Conservation (phyloP, 2,797 vertebrate genomes). For the Chelidonichthys spinosus region DNA sequence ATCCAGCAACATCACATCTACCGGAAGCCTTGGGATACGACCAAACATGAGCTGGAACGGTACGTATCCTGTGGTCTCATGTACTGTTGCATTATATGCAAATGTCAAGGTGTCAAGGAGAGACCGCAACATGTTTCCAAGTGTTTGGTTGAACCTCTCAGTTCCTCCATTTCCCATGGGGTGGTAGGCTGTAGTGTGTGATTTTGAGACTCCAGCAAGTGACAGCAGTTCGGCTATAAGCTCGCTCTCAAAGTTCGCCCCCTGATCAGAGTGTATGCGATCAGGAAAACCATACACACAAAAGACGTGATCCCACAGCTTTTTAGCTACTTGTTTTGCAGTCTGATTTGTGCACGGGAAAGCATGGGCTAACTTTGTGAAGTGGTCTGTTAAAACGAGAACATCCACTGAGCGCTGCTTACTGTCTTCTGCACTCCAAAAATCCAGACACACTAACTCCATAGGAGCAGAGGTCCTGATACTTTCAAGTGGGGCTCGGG, state of each 20-base stretch:
- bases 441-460: constrained; percentile 55
- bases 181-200: constrained; percentile 35
- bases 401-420: constrained; percentile 38
- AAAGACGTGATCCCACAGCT: constrained; percentile 41
- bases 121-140: constrained; percentile 29
- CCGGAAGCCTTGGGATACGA: constrained; percentile 1
- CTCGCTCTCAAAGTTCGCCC: constrained; percentile 39
- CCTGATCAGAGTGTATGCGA: constrained; percentile 27
- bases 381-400: constrained; percentile 48
- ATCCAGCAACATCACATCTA: constrained; percentile 53
- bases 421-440: constrained; percentile 47
- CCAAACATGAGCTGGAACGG: constrained; percentile 52
- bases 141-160: constrained; percentile 42
- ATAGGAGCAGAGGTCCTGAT: constrained; percentile 40
- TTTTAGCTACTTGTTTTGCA: constrained; percentile 31
- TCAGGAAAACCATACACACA: constrained; percentile 46
- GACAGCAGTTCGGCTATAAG: constrained; percentile 17
- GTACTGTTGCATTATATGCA: not conserved
- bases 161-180: constrained; percentile 39
- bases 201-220: constrained; percentile 17
- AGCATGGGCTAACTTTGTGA: constrained; percentile 42
- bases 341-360: constrained; percentile 45
- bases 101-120: constrained; percentile 1
- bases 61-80: constrained; percentile 40
- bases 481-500: constrained; percentile 37